Percentiles rank a stretch among this genome's conserved stretches.
Evolutionary conservation across 2,888 invertebrate genomes (phyloP).

Genomic region (Diplolepis rosae): DNA sequence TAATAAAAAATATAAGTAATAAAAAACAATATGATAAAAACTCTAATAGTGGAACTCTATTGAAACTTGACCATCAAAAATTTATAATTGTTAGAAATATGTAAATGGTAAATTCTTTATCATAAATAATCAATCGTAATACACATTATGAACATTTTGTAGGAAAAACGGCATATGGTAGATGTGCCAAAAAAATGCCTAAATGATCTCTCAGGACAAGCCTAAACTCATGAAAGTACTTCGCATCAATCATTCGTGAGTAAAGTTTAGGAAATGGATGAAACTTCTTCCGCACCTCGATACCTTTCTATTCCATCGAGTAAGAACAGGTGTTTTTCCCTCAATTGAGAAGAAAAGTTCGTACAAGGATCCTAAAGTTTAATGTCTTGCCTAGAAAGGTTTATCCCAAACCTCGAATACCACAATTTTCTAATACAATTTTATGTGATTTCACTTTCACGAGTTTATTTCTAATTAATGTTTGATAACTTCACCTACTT

Average conservation of each 20-base stretch:
- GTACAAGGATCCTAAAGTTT: conserved; percentile 2
- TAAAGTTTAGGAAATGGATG: neutral
- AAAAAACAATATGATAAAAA: no score
- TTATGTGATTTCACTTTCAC: neutral
- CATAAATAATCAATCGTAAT: neutral
- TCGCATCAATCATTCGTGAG: conserved; percentile 1
- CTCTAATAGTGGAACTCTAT: no score
- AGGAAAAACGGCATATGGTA: neutral
- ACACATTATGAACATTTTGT: no score
- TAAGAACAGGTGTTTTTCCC: conserved; percentile 17
- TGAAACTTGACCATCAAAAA: no score
- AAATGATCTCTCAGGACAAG: neutral
- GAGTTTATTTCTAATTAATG: neutral
- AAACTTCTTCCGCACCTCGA: neutral
- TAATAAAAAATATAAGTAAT: no score
- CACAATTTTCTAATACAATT: neutral
- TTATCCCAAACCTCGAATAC: neutral
- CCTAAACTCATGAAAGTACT: neutral
- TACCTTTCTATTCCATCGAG: neutral
- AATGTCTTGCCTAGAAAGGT: conserved; percentile 10
- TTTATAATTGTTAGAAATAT: no score
- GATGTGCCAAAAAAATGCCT: neutral
- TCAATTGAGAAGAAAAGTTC: neutral
- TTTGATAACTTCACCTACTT: neutral
- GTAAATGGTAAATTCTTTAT: neutral